A percentile compares a stretch with the other conserved stretches of the same genome.
Conservation (phyloP, 2,113 vertebrate species). For the Macrotis lagotis region DNA sequence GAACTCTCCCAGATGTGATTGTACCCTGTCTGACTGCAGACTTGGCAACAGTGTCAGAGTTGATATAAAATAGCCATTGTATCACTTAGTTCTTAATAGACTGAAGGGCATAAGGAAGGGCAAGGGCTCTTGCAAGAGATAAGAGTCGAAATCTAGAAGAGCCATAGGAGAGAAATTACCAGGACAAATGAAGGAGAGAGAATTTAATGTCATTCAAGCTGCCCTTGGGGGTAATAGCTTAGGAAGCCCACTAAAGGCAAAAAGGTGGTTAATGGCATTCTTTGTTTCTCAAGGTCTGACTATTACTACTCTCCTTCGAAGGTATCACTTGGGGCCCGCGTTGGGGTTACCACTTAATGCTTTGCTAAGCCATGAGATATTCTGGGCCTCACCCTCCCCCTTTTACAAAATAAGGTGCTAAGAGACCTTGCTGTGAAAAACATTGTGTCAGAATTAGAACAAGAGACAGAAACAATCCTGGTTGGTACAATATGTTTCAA, state of each 20-base stretch:
- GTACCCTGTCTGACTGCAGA: not conserved
- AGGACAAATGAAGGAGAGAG: not conserved
- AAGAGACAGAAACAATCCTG: not conserved
- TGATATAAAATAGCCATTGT: not conserved
- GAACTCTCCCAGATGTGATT: slow-evolving; percentile 27
- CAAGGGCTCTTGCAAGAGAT: not conserved
- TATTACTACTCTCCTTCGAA: not conserved
- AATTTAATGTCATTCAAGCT: not conserved
- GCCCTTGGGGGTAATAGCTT: not conserved
- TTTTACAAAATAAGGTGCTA: not conserved
- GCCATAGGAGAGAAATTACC: not conserved
- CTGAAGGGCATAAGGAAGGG: not conserved
- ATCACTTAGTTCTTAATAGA: not conserved
- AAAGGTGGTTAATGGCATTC: not conserved
- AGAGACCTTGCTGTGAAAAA: not conserved
- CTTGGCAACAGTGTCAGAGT: not conserved
- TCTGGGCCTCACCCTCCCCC: not conserved
- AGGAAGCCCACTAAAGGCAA: not conserved
- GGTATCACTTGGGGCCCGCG: not conserved
- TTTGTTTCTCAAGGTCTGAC: not conserved
- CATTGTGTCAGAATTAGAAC: not conserved
- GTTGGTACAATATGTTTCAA: not conserved
- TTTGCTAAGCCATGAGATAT: not conserved
- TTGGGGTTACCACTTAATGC: not conserved
- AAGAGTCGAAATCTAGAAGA: not conserved